A percentile compares a stretch with the other conserved stretches of the same genome.
phyloP scores from a whole-genome alignment of 2,888 invertebrate genomes.

The Lordiphosa fenestrarum region DNA sequence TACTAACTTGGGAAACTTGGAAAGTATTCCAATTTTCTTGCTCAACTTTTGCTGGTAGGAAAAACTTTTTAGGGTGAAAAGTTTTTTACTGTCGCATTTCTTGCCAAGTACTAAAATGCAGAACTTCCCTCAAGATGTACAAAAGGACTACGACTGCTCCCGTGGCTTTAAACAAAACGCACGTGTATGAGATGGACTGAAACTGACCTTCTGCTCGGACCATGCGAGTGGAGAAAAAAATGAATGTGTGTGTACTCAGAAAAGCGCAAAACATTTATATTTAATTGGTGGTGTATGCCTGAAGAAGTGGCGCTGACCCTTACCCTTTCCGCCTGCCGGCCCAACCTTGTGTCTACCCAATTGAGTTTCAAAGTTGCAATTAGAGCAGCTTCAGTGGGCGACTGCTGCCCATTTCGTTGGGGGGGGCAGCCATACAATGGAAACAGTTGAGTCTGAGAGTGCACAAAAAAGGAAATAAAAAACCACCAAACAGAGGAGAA shows the following conservation, averaged over 20 bases:
- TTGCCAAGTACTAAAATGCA: conserved; percentile 62
- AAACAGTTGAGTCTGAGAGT: conserved; percentile 55
- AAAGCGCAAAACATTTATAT: conserved; percentile 66
- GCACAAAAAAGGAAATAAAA: conserved; percentile 1
- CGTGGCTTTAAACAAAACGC: conserved; percentile 54
- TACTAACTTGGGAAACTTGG: conserved; percentile 43
- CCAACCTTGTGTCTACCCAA: conserved; percentile 49
- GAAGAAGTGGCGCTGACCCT: conserved; percentile 23
- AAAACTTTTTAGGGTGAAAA: conserved; percentile 54
- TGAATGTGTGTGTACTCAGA: conserved; percentile 20
- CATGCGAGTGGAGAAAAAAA: conserved; percentile 32
- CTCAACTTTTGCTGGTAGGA: conserved; percentile 20
- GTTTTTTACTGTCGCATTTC: conserved; percentile 73
- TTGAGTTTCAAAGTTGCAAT: conserved; percentile 73
- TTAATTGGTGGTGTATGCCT: conserved; percentile 54
- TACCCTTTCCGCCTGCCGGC: conserved; percentile 6
- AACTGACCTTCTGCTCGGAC: conserved; percentile 56
- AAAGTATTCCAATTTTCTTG: conserved; percentile 71
- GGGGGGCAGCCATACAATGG: conserved; percentile 44
- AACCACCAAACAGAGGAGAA: conserved; percentile 22
- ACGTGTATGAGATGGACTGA: conserved; percentile 38
- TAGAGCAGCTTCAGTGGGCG: conserved; percentile 63
- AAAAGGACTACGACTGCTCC: conserved; percentile 23
- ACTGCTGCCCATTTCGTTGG: conserved; percentile 36
- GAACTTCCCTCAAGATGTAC: conserved; percentile 35